Evolutionary conservation across 2,113 vertebrate genomes (phyloP).

Genomic region (Anseranas semipalmata): DNA sequence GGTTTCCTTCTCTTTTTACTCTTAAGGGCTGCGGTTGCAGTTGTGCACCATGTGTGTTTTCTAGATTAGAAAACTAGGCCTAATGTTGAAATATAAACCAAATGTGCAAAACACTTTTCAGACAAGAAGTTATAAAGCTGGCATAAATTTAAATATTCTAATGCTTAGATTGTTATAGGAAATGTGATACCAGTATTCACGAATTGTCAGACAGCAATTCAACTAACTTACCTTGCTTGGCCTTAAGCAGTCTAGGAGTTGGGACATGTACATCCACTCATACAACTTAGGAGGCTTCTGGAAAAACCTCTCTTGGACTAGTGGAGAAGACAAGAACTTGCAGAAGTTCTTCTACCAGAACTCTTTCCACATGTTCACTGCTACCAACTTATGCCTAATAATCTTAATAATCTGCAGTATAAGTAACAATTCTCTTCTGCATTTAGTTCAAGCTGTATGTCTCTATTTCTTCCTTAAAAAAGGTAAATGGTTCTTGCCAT

Average conservation of each 20-base stretch:
- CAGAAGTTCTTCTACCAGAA: neutral
- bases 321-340: fast-evolving
- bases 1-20: constrained; percentile 7
- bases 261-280: neutral
- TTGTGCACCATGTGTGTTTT: neutral
- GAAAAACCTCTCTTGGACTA: neutral
- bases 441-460: neutral
- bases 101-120: neutral
- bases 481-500: fast-evolving
- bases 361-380: neutral
- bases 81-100: neutral
- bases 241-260: neutral
- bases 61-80: neutral
- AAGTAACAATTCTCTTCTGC: neutral
- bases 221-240: neutral
- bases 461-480: neutral
- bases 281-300: neutral
- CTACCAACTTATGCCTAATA: neutral
- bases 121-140: neutral
- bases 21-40: neutral
- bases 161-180: neutral
- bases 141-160: neutral
- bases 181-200: neutral
- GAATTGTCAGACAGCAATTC: neutral
- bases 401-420: neutral